A percentile compares a stretch with the other conserved stretches of the same genome.
Evolutionary conservation across 2,888 invertebrate species (phyloP).

Genomic region (Eupithecia exiguata): DNA sequence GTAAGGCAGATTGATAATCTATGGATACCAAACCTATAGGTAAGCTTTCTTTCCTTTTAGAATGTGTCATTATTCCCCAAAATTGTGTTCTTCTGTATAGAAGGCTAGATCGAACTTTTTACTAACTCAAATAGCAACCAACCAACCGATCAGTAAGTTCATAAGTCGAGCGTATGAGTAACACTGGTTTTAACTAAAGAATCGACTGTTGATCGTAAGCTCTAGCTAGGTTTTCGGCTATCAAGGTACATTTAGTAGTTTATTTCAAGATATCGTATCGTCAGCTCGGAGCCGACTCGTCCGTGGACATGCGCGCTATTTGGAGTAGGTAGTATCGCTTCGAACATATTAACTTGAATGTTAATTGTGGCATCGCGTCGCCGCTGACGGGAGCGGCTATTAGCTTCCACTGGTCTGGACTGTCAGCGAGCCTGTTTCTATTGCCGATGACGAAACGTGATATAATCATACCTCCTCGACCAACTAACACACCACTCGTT

Average conservation of each 20-base stretch:
- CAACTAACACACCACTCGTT: background rate
- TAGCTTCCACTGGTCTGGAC: slow-evolving; percentile 39
- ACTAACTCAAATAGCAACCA: too few species aligned
- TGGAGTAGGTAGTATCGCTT: slow-evolving; percentile 59
- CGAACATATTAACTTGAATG: slow-evolving; percentile 72
- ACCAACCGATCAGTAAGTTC: background rate
- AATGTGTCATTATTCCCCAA: too few species aligned
- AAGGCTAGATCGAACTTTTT: too few species aligned
- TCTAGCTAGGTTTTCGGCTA: background rate
- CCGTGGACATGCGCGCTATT: slow-evolving; percentile 54
- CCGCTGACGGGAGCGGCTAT: slow-evolving; percentile 47
- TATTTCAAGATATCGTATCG: background rate
- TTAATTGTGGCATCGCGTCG: slow-evolving; percentile 57
- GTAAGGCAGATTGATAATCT: too few species aligned
- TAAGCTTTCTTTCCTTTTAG: too few species aligned
- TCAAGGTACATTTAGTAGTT: background rate
- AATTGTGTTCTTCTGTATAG: too few species aligned
- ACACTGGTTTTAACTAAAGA: background rate
- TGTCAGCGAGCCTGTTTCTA: slow-evolving; percentile 40
- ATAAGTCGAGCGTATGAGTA: background rate
- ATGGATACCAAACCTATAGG: too few species aligned
- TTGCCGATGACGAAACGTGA: slow-evolving; percentile 19
- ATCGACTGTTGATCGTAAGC: background rate
- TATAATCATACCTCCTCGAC: background rate
- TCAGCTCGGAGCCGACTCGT: background rate